Conservation (phyloP, 1,140 invertebrate species). For the Aphaenogaster rudis region DNA sequence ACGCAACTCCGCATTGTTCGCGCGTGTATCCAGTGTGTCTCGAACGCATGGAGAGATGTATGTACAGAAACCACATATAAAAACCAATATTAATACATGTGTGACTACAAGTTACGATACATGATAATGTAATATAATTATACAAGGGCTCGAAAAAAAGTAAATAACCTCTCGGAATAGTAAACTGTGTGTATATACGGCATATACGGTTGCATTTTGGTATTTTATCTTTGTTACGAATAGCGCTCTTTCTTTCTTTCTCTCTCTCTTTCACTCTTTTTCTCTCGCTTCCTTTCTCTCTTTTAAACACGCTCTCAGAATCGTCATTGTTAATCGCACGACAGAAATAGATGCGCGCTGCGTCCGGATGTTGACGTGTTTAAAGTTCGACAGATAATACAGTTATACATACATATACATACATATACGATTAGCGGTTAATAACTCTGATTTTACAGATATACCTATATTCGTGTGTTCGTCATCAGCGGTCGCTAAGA, state of each 20-base stretch:
- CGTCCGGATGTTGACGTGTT: slow-evolving; percentile 72
- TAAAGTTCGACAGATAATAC: slow-evolving; percentile 78
- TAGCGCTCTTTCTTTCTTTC: slow-evolving; percentile 26
- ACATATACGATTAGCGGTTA: slow-evolving; percentile 76
- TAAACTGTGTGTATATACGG: slow-evolving; percentile 67
- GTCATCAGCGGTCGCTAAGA: slow-evolving; percentile 72
- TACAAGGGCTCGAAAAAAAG: slow-evolving; percentile 73
- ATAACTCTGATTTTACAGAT: slow-evolving; percentile 75
- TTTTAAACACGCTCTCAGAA: slow-evolving; percentile 71
- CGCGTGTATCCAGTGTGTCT: slow-evolving; percentile 66
- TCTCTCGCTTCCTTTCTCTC: slow-evolving; percentile 31
- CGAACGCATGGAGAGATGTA: slow-evolving; percentile 71
- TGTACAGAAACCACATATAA: slow-evolving; percentile 75
- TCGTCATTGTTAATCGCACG: slow-evolving; percentile 75
- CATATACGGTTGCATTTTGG: slow-evolving; percentile 72
- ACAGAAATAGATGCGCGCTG: slow-evolving; percentile 76
- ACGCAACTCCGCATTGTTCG: slow-evolving; percentile 68
- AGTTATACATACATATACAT: slow-evolving; percentile 79
- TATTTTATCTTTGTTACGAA: slow-evolving; percentile 68
- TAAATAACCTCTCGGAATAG: slow-evolving; percentile 76
- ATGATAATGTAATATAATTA: slow-evolving; percentile 75
- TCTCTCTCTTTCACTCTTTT: background rate
- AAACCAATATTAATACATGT: slow-evolving; percentile 69
- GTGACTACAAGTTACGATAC: slow-evolving; percentile 70
- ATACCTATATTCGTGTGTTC: slow-evolving; percentile 71